Evolutionary conservation across 2,888 invertebrate species (phyloP).

Genomic region (Calameuta idolon): DNA sequence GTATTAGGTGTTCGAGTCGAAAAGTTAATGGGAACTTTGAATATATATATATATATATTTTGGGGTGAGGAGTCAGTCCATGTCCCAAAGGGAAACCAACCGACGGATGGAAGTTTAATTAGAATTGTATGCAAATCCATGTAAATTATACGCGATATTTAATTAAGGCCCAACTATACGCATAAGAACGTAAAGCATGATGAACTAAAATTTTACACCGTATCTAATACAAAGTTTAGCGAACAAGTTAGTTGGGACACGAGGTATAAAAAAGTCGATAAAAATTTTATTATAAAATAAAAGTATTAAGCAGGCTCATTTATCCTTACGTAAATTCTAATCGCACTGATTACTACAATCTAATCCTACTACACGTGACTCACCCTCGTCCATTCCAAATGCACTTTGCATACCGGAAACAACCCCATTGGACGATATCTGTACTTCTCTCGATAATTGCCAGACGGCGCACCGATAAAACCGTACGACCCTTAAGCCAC

Average conservation of each 20-base stretch:
- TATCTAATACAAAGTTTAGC: background rate
- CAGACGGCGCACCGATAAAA: background rate
- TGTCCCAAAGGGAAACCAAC: background rate
- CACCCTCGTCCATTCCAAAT: background rate
- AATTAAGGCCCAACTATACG: slow-evolving; percentile 15
- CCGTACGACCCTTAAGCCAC: background rate
- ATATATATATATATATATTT: too few relatives aligned
- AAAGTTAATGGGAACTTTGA: background rate
- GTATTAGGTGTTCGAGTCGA: background rate
- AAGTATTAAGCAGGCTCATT: background rate
- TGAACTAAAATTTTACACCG: background rate
- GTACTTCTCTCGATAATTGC: background rate
- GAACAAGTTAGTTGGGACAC: background rate
- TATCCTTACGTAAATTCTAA: background rate
- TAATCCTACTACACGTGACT: background rate
- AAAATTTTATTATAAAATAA: background rate
- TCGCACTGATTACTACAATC: background rate
- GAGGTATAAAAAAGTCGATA: background rate
- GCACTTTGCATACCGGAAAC: background rate
- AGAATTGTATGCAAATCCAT: slow-evolving; percentile 22
- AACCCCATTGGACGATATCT: background rate
- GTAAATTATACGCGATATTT: slow-evolving; percentile 20
- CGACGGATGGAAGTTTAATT: slow-evolving; percentile 12
- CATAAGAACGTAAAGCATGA: background rate
- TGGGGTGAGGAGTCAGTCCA: background rate